Base-by-base conservation (phyloP, 2,797 vertebrate species). In the Trachurus trachurus region DNA sequence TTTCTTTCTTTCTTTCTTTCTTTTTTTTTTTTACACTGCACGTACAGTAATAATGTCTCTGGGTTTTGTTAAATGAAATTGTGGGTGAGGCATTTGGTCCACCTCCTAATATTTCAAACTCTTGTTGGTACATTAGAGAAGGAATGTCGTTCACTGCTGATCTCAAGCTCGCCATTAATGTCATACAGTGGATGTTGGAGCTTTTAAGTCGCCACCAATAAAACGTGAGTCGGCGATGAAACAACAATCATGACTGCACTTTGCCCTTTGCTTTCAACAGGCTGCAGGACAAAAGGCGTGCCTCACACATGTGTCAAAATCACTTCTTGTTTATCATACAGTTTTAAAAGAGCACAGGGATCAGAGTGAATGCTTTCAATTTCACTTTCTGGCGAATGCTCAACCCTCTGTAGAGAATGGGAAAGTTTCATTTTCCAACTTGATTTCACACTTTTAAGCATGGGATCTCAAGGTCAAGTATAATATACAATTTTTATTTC, bases 151-250 rank as follows among this genome's bases (percentile, higher is more conserved):
- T 81, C 68, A 74, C 67, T 5, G 31, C 81, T 78, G 76, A 83
- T 67, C 49, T 76, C 75, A 67, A 47, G 67, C 71, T 71, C 63
- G 53, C 45, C n/a, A 22, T 85, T 66, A 74, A 66, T 86, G 81
- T 87, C 75, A 44, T 47, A 61, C 49, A 11, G 69, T 83, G 81
- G 67, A 85, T 81, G 76, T 76, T 63, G 84, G 73, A 58, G 80
- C 73, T 88, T 88, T 88, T 69, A 90, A 86, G 88, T 88, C 84
- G 71, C 61, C 74, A 80, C 80, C 76, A 85, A 87, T 92, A 87
- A 91, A 92, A 85, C 66, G 54, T 19, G 66, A 88, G 70, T 53
- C 73, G 34, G 66, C 54, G 82, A 88, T 76, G 72, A 80, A 90
- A 88, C 75, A 86, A 86, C 81, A 92, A 92, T 88, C 83, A 88